These are phyloP conservation scores for Capitulum mitella DNA, from an alignment of 2,888 invertebrate species.

Conservation along the genomic window DNA sequence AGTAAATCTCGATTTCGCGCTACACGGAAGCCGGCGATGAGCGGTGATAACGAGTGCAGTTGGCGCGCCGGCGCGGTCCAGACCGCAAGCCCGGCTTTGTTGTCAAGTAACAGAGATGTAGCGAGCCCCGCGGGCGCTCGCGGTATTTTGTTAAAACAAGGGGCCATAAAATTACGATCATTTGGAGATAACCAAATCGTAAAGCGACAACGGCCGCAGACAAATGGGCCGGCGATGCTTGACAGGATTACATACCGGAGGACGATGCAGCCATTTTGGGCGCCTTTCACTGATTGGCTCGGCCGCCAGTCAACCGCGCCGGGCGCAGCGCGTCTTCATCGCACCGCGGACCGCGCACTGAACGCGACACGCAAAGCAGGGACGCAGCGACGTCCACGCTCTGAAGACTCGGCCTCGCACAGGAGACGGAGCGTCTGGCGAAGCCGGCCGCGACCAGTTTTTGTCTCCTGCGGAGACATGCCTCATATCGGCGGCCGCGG, in stretches of 20 bases:
- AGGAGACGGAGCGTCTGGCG: neutral
- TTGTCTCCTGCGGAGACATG: neutral
- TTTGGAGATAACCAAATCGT: conserved; percentile 13
- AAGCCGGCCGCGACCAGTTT: neutral
- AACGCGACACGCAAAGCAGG: no score
- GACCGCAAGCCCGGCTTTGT: neutral
- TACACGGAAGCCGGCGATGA: conserved; percentile 6
- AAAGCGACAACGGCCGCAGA: neutral
- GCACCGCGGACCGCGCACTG: no score
- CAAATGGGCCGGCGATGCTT: neutral
- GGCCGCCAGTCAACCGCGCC: neutral
- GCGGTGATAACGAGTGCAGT: neutral
- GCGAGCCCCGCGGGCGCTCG: neutral
- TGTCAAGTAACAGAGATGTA: neutral
- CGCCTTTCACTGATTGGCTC: neutral
- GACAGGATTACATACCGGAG: conserved; percentile 5
- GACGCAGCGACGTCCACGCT: no score
- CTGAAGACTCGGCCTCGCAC: no score
- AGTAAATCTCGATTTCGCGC: neutral
- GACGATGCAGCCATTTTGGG: neutral
- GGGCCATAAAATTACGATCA: conserved; percentile 5
- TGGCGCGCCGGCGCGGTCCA: no score
- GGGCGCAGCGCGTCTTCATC: neutral
- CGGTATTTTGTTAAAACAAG: neutral
- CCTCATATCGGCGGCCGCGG: no score